Percentiles rank a stretch among this genome's conserved stretches.
Evolutionary conservation across 2,888 invertebrate genomes (phyloP).

Genomic region (Drosophila melanosoma): DNA sequence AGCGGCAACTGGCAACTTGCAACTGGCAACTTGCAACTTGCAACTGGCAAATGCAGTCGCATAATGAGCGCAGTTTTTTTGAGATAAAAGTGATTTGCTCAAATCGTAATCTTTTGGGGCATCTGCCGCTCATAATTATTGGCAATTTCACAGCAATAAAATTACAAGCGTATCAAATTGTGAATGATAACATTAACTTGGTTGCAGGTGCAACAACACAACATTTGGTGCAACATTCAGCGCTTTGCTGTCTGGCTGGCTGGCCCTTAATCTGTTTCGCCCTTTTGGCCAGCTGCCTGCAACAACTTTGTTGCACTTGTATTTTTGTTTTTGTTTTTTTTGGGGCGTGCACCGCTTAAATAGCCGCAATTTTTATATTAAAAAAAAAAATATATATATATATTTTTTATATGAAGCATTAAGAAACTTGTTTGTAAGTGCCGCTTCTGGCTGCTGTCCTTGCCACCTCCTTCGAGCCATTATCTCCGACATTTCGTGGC

Average conservation of each 20-base stretch:
- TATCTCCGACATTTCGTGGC: constrained; percentile 9
- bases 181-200: constrained; percentile 68
- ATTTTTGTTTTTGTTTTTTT: constrained; percentile 10
- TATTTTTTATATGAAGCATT: constrained; percentile 8
- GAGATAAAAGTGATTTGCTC: constrained; percentile 18
- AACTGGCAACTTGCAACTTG: not conserved
- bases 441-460: constrained; percentile 30
- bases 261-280: not conserved
- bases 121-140: constrained; percentile 75
- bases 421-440: constrained; percentile 49
- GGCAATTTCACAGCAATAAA: constrained; percentile 83
- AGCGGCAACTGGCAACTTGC: constrained; percentile 39
- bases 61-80: constrained; percentile 52
- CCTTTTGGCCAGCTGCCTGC: constrained; percentile 22
- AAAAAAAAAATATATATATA: constrained; percentile 26
- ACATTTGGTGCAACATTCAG: constrained; percentile 29
- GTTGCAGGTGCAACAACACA: constrained; percentile 64
- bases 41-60: constrained; percentile 42
- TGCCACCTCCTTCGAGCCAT: not conserved
- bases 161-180: constrained; percentile 79
- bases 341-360: constrained; percentile 69
- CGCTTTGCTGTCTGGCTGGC: not conserved
- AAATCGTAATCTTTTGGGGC: not conserved
- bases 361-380: constrained; percentile 72
- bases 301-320: constrained; percentile 34